Base-by-base conservation (phyloP, 2,888 invertebrate genomes). In the Sinelater perroti region DNA sequence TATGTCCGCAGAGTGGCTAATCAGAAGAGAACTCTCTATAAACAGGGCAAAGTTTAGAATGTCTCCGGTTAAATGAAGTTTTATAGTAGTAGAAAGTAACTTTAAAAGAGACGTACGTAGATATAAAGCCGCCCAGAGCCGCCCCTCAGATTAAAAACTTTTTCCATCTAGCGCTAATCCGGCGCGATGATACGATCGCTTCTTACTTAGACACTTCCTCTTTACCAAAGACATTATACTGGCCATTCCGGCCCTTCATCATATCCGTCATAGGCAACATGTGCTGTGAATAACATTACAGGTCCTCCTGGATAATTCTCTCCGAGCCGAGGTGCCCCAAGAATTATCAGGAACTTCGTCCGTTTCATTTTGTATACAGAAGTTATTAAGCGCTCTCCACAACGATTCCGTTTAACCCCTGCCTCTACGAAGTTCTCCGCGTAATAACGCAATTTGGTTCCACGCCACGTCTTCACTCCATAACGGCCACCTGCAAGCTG, bases 131-230 rank as follows among this genome's bases (percentile, higher is more conserved):
- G 31, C 40, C 46, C 51, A 57, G 52, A 57, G 16, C 35, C 36
- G 31, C 40, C 46, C 51, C 36, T 46, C 35, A 53, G 44, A 60
- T 60, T 70, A 69, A 69, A 70, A 71, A 71, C 67, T 71, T 71
- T 71, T 64, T 70, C 71, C 70, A 71, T 71, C 68, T 69, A 59
- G 64, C 62, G 66, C 69, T 70, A 69, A 70, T 67, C 64, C 64
- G 50, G 62, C 59, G 40, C 57, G 67, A 66, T 68, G 59, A 64
- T 66, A 63, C 61, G 60, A 66, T 65, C 63, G 59, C 51, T 63
- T 62, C 55, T 56, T 58, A 46, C 36, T 61, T 40, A 51, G 46
- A 13, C 28, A 52, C 52, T 52, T 40, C n/a, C 31, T 20, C 30
- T 42, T 42, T 42, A 40, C 44, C 30, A n/a, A 52, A 30, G 17